Evolutionary conservation across 2,797 vertebrate species (phyloP).

Genomic region (Molossus alvarezi): DNA sequence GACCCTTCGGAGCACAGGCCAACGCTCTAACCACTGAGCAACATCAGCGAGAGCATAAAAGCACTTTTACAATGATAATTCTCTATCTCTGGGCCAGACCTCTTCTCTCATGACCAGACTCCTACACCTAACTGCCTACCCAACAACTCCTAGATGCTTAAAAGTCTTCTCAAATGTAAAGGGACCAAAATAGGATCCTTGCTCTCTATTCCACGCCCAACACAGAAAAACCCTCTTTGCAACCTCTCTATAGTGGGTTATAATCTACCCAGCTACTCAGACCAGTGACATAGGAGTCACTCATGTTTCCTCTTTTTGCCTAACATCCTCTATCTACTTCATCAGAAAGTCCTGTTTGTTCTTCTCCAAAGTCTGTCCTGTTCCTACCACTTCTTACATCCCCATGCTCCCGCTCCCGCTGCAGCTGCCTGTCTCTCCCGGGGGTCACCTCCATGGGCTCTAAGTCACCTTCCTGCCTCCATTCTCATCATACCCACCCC

Average conservation of each 20-base stretch:
- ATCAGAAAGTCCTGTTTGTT: background rate
- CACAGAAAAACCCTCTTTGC: background rate
- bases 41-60: no score
- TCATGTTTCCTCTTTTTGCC: background rate
- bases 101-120: background rate
- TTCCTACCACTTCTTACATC: background rate
- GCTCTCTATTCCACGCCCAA: background rate
- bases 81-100: background rate
- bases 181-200: background rate
- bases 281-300: background rate
- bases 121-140: background rate
- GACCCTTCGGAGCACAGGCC: no score
- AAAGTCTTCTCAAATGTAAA: constrained; percentile 27
- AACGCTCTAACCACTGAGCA: no score
- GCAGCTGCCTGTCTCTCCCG: background rate
- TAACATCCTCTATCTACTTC: background rate
- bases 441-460: no score
- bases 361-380: background rate
- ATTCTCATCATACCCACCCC: background rate
- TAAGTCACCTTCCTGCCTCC: background rate
- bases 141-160: background rate
- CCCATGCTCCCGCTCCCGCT: background rate
- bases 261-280: background rate
- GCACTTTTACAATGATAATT: background rate
- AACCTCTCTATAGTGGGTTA: background rate